Conservation (phyloP, 35 echinoderm and acorn worm genomes). For the Diadema setosum region DNA sequence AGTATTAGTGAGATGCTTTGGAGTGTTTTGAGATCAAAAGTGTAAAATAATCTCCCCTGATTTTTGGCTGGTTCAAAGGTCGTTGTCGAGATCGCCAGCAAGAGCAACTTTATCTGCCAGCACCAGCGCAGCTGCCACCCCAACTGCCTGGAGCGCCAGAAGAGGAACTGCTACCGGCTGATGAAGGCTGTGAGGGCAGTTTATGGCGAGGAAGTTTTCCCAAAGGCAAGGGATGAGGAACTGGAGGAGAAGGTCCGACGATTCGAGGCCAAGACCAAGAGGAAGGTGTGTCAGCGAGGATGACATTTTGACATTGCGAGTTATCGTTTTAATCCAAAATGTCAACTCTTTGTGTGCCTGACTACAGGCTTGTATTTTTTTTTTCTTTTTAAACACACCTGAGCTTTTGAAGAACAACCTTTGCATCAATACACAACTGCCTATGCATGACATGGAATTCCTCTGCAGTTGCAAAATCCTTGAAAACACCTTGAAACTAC, state of each 20-base stretch:
- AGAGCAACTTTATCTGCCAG: slow-evolving; percentile 95
- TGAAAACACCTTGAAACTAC: too few species aligned
- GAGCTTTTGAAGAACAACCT: too few species aligned
- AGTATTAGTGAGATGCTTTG: too few species aligned
- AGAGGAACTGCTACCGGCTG: slow-evolving; percentile 95
- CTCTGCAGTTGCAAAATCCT: too few species aligned
- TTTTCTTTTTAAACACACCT: too few species aligned
- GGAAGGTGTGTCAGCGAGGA: slow-evolving; percentile 64
- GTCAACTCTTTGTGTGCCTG: neutral
- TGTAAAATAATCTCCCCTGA: neutral
- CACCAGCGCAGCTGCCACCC: slow-evolving; percentile 96
- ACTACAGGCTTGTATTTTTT: neutral
- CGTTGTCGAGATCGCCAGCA: slow-evolving; percentile 96
- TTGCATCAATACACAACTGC: too few species aligned
- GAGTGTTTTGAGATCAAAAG: too few species aligned
- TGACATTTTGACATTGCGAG: neutral
- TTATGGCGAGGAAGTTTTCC: slow-evolving; percentile 79
- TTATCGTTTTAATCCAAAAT: neutral
- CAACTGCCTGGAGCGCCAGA: slow-evolving; percentile 95
- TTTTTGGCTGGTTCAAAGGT: slow-evolving; percentile 18
- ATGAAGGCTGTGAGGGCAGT: slow-evolving; percentile 92
- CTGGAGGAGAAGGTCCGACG: slow-evolving; percentile 69
- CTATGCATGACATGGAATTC: too few species aligned
- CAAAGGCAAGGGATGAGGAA: slow-evolving; percentile 63
- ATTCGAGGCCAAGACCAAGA: slow-evolving; percentile 69